Base-by-base conservation (phyloP, 2,888 invertebrate species). In the Branchinecta sandiegonensis region DNA sequence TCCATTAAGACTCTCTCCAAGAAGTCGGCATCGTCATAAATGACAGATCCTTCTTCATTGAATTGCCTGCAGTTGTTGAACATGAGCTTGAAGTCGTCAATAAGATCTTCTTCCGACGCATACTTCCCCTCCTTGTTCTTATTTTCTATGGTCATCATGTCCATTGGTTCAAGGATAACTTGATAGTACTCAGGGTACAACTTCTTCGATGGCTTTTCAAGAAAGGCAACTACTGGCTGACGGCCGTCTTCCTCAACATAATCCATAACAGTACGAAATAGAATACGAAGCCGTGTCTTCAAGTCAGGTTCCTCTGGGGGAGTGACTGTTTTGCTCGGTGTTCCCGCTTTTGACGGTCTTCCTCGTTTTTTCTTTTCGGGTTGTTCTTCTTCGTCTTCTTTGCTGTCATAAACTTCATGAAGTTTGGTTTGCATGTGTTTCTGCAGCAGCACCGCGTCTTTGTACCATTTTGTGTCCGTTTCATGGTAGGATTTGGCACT, bases 11-110 rank as follows among this genome's bases (percentile, higher is more conserved):
- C 85, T 71, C 86, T 85, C 76, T 96, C 94, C 68, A 97, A 80
- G 47, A 87, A 84, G 75, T 87, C 90, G 3, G 96, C 94, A 79
- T 96, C 96, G 74, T 94, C 91, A 75, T 92, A 95, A 73, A 99
- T 94, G 77, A 89, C 86, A 0, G 96, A 97, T 11, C 90, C 89
- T 78, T 95, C 91, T 78, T 97, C 96, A 77, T 99, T 99, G 78
- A 93, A 99, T 73, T 90, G 90, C 0, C 94, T 88, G 75, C 97
- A 97, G 79, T 99, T 99, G 70, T 87, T 85, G 79, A 99, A 97
- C 95, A 99, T 95, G n/a, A 94, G 81, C 72, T 89, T 83, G 74
- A 87, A 83, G 77, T 86, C 85, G 65, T 80, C 79, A 70, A 85
- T 78, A 70, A 86, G 76, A 72, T 83, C 83, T 66, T 82, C 82